These are phyloP conservation scores for Amblyopsis rosae DNA, from an alignment of 2,113 vertebrate genomes.

Conservation along the genomic window DNA sequence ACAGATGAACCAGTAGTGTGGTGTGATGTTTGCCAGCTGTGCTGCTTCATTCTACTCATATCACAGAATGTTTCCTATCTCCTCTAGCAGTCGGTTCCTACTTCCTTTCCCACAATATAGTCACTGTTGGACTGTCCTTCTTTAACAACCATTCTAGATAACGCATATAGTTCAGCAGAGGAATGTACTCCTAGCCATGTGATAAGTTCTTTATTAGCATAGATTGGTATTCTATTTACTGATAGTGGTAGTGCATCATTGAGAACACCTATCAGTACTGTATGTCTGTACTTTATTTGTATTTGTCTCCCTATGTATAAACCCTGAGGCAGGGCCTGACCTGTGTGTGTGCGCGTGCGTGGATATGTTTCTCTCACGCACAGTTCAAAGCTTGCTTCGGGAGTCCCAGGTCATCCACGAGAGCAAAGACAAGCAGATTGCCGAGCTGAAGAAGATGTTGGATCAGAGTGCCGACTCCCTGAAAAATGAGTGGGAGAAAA, in stretches of 20 bases:
- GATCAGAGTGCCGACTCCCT: constrained; percentile 86
- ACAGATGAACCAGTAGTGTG: constrained; percentile 31
- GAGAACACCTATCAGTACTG: not conserved
- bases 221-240: constrained; percentile 9
- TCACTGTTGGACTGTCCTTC: not conserved
- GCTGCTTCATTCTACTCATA: constrained; percentile 37
- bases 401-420: constrained; percentile 90
- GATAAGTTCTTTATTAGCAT: constrained; percentile 35
- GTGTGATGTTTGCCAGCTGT: constrained; percentile 62
- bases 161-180: constrained; percentile 16
- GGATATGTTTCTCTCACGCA: constrained; percentile 50
- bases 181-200: constrained; percentile 18
- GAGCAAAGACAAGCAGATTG: constrained; percentile 91
- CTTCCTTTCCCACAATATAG: not conserved
- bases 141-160: constrained; percentile 13
- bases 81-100: not conserved
- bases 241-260: constrained; percentile 29
- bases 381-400: constrained; percentile 90
- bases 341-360: constrained; percentile 9
- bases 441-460: constrained; percentile 89
- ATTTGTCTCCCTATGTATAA: constrained; percentile 23
- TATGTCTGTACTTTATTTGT: constrained; percentile 8
- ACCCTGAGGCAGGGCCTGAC: constrained; percentile 47
- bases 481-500: constrained; percentile 94
- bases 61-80: constrained; percentile 26